Evolutionary conservation across 2,888 invertebrate genomes (phyloP).

Genomic region (Tetramorium bicarinatum): DNA sequence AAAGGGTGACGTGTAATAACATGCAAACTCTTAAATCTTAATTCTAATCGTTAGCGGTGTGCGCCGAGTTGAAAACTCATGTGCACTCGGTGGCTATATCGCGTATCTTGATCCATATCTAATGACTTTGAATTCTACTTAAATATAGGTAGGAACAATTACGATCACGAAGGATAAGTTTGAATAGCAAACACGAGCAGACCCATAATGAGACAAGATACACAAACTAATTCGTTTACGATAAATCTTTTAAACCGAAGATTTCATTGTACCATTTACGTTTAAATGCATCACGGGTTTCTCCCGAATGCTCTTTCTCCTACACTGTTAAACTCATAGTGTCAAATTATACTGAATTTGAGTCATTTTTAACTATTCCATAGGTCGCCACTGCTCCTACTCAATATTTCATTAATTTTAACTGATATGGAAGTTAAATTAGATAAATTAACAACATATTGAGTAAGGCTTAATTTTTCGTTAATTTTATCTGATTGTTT

Average conservation of each 20-base stretch:
- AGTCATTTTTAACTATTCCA: too few relatives aligned
- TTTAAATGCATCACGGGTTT: background rate
- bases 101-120: slow-evolving; percentile 27
- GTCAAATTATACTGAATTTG: too few relatives aligned
- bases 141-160: slow-evolving; percentile 9
- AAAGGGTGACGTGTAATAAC: background rate
- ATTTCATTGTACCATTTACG: background rate
- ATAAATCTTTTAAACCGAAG: slow-evolving; percentile 2
- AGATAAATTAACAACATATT: too few relatives aligned
- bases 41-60: slow-evolving; percentile 8
- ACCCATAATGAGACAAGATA: background rate
- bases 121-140: slow-evolving; percentile 19
- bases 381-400: too few relatives aligned
- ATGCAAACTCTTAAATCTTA: background rate
- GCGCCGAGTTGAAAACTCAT: background rate
- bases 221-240: background rate
- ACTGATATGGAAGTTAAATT: too few relatives aligned
- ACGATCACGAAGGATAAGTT: background rate
- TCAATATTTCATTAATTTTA: too few relatives aligned
- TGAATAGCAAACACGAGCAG: background rate
- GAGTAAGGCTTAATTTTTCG: too few relatives aligned
- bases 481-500: too few relatives aligned
- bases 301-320: background rate
- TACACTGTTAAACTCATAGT: too few relatives aligned
- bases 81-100: background rate